These are phyloP conservation scores for Plectrocnemia conspersa DNA, from an alignment of 1,140 invertebrate species.

Conservation along the genomic window DNA sequence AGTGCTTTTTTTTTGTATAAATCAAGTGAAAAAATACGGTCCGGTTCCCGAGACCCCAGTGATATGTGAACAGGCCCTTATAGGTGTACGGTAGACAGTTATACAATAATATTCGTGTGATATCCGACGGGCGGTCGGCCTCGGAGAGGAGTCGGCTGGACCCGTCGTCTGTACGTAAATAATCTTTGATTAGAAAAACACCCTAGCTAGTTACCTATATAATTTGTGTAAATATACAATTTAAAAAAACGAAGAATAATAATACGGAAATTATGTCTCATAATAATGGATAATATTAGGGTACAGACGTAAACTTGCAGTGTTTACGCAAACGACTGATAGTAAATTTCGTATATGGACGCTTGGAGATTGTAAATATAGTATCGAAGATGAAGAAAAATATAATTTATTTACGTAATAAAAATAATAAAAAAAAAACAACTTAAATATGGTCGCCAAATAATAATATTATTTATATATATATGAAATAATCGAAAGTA, in stretches of 20 bases:
- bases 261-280: constrained; percentile 20
- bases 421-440: constrained; percentile 18
- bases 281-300: constrained; percentile 34
- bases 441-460: constrained; percentile 35
- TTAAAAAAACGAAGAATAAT: constrained; percentile 1
- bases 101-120: constrained; percentile 31
- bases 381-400: constrained; percentile 17
- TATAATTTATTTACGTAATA: constrained; percentile 35
- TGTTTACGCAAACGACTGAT: constrained; percentile 36
- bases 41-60: background rate
- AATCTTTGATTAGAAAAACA: constrained; percentile 29
- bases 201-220: constrained; percentile 34
- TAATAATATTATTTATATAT: constrained; percentile 36
- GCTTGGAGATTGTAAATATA: constrained; percentile 34
- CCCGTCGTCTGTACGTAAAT: constrained; percentile 33
- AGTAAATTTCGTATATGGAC: constrained; percentile 35
- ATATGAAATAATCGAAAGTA: constrained; percentile 32
- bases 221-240: constrained; percentile 33
- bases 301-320: constrained; percentile 33
- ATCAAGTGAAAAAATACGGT: background rate
- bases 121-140: constrained; percentile 20
- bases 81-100: background rate
- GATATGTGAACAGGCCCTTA: background rate
- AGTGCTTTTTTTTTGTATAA: constrained; percentile 9
- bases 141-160: constrained; percentile 19